A percentile compares a stretch with the other conserved stretches of the same genome.
Evolutionary conservation across 2,797 vertebrate species (phyloP).

Genomic region (Erpetoichthys calabaricus): DNA sequence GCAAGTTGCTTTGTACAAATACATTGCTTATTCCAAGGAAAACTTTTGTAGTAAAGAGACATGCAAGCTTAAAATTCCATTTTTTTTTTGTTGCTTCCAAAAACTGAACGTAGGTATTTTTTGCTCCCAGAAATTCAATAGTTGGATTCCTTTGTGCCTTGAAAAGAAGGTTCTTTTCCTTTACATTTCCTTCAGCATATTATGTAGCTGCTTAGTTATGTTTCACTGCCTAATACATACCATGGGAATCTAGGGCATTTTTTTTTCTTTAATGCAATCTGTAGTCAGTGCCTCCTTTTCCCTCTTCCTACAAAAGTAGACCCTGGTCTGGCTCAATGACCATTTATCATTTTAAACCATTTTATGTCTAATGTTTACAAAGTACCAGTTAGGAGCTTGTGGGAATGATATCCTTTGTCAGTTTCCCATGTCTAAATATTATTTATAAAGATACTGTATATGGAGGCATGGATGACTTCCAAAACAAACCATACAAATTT

Average conservation of each 20-base stretch:
- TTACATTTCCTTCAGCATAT: constrained; percentile 23
- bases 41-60: not conserved
- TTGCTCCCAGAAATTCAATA: not conserved
- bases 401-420: constrained; percentile 35
- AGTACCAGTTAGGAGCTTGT: constrained; percentile 37
- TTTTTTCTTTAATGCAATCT: constrained; percentile 19
- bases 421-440: constrained; percentile 47
- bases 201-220: constrained; percentile 36
- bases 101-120: too few relatives aligned
- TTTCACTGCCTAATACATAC: constrained; percentile 42
- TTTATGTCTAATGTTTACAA: constrained; percentile 29
- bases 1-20: constrained; percentile 71
- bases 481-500: too few relatives aligned
- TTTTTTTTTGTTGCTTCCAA: too few relatives aligned
- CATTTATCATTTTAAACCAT: constrained; percentile 29
- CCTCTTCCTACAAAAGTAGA: constrained; percentile 19
- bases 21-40: constrained; percentile 39
- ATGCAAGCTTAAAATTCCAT: too few relatives aligned
- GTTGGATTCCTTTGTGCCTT: constrained; percentile 7
- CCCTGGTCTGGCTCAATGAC: constrained; percentile 19
- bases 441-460: not conserved
- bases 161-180: constrained; percentile 24
- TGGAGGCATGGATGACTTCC: not conserved
- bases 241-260: constrained; percentile 42
- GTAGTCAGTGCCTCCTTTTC: constrained; percentile 18